These are phyloP conservation scores for Ceratina calcarata DNA, from an alignment of 1,140 invertebrate genomes.

Conservation along the genomic window DNA sequence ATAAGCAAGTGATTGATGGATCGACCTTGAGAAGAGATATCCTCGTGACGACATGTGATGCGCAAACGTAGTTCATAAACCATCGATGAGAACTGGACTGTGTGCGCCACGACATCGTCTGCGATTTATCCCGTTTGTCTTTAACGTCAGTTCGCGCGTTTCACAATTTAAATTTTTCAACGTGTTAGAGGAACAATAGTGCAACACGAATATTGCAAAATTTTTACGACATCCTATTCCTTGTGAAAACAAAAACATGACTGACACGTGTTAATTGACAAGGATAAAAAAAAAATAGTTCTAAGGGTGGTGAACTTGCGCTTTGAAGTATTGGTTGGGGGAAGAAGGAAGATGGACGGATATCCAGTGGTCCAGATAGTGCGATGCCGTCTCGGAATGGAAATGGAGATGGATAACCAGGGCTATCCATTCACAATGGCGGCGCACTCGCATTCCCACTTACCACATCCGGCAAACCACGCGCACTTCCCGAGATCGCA, in stretches of 20 bases:
- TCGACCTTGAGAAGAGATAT: conserved; percentile 49
- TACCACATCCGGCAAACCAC: conserved; percentile 71
- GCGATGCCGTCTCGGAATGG: conserved; percentile 74
- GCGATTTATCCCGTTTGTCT: neutral
- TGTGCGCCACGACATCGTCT: neutral
- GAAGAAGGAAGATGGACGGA: conserved; percentile 72
- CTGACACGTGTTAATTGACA: neutral
- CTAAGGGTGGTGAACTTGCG: neutral
- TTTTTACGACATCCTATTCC: neutral
- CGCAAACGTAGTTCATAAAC: conserved; percentile 23
- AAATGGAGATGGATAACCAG: conserved; percentile 72
- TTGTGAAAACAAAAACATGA: neutral
- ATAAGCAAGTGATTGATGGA: conserved; percentile 11
- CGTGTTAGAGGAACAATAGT: neutral
- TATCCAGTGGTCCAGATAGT: conserved; percentile 78
- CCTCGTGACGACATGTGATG: conserved; percentile 36
- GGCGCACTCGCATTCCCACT: conserved; percentile 75
- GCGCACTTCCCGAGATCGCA: conserved; percentile 74
- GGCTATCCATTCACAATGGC: conserved; percentile 74
- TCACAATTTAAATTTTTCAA: neutral
- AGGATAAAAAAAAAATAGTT: neutral
- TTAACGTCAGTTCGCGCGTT: neutral
- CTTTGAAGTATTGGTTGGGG: neutral
- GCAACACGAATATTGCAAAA: neutral
- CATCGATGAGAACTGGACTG: neutral